Conservation (phyloP, 2,797 vertebrate genomes). For the Falco berigora region DNA sequence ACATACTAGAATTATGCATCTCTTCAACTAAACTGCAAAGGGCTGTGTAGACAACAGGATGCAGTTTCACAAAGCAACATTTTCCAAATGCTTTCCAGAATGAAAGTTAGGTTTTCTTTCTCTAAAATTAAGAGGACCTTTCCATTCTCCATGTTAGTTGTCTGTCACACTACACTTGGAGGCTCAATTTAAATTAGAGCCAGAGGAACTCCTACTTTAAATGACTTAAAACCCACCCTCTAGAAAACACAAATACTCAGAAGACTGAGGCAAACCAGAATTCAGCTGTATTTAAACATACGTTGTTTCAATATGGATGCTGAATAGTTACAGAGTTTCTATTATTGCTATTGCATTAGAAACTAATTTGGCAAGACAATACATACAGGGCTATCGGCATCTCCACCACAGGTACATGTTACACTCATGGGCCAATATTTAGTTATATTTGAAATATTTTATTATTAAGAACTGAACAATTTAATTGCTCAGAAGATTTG, state of each 20-base stretch:
- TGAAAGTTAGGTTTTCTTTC: not conserved
- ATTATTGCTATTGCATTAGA: not conserved
- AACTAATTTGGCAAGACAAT: not conserved
- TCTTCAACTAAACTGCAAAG: not conserved
- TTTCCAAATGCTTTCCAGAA: not conserved
- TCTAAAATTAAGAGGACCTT: not conserved
- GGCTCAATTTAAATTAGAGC: not conserved
- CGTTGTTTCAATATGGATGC: not conserved
- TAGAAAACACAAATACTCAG: not conserved
- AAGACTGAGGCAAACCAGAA: not conserved
- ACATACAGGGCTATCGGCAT: not conserved
- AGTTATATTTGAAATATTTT: not conserved
- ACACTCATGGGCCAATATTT: not conserved
- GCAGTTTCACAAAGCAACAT: not conserved
- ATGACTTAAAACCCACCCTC: not conserved
- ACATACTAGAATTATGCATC: not conserved
- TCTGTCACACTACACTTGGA: not conserved
- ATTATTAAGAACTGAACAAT: not conserved
- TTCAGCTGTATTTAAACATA: not conserved
- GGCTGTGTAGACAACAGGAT: not conserved
- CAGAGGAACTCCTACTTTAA: not conserved
- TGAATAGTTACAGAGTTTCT: not conserved
- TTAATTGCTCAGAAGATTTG: not conserved
- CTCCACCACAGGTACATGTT: not conserved
- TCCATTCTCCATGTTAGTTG: not conserved